These are phyloP conservation scores for Notolabrus celidotus DNA, from an alignment of 2,797 vertebrate genomes.

Conservation along the genomic window DNA sequence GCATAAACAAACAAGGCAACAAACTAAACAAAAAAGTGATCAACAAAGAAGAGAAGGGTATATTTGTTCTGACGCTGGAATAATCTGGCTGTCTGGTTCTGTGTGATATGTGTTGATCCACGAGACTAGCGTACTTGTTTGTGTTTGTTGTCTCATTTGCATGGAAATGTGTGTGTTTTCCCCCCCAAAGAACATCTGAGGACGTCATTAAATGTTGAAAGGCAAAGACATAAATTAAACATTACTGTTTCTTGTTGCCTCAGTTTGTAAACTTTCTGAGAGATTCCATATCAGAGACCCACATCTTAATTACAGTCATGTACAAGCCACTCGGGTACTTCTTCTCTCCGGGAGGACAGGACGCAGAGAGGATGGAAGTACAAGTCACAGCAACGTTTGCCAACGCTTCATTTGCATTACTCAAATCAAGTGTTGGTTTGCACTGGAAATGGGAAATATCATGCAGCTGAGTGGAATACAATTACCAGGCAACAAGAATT, in stretches of 20 bases:
- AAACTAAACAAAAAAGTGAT: slow-evolving; percentile 57
- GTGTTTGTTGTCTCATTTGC: slow-evolving; percentile 74
- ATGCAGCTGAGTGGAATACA: background rate
- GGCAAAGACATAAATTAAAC: slow-evolving; percentile 72
- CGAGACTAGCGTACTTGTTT: slow-evolving; percentile 71
- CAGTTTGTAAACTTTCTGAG: slow-evolving; percentile 63
- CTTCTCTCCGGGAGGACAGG: slow-evolving; percentile 23
- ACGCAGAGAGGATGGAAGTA: slow-evolving; percentile 16
- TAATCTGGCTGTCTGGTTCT: slow-evolving; percentile 65
- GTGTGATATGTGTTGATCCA: slow-evolving; percentile 68
- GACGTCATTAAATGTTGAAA: slow-evolving; percentile 75
- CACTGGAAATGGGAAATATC: slow-evolving; percentile 7
- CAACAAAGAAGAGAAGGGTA: slow-evolving; percentile 59
- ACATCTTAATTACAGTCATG: slow-evolving; percentile 63
- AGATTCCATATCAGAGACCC: slow-evolving; percentile 45
- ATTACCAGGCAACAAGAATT: slow-evolving; percentile 19
- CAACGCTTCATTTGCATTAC: slow-evolving; percentile 32
- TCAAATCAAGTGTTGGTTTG: background rate
- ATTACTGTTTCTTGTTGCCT: slow-evolving; percentile 57
- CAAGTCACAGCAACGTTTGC: slow-evolving; percentile 33
- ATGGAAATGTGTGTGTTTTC: slow-evolving; percentile 71
- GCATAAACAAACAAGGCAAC: slow-evolving; percentile 59
- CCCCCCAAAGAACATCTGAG: slow-evolving; percentile 67
- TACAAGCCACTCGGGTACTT: slow-evolving; percentile 41
- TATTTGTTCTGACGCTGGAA: slow-evolving; percentile 65